Base-by-base conservation (phyloP, 1,140 invertebrate genomes). In the Camponotus pennsylvanicus region DNA sequence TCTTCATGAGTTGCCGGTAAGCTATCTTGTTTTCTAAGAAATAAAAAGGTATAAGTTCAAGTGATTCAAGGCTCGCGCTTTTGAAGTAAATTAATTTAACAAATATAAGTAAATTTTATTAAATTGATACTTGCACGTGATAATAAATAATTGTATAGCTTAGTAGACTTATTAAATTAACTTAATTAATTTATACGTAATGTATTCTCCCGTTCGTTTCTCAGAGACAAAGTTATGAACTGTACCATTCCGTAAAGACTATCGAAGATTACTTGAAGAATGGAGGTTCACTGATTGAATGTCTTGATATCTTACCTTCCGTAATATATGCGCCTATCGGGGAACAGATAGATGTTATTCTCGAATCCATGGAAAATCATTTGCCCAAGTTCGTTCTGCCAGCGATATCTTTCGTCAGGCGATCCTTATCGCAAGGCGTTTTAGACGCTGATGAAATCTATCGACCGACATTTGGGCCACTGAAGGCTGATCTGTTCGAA, bases 251-350 rank as follows among this genome's bases (percentile, higher is more conserved):
- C 2, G 13, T 85, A 66, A 85, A 84, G 34, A 57, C 42, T 8
- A 21, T 87, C 6, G 49, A 66, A 21, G 52, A 87, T 32, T 87
- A 86, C 27, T 61, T 88, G 15, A 86, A 37, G 61, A 86, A 86
- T 13, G 73, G 83, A 11, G 66, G 84, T 49, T 86, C 73, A 4
- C 21, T 88, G 49, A 42, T 86, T 3, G 73, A 88, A 1, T 86
- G 66, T 45, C 76, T 88, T 9, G 71, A 66, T 21, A 34, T 85
- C 9, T 64, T 85, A 77, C 45, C 71, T 37, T 75, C 69, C 3
- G 1, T 85, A 40, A 52, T 13, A 3, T 66, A 85, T 18, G 57
- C 45, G 3, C 34, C 82, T 32, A 77, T 85, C 6, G 34, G n/a
- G 0, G 40, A 85, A 32, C 82, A 85, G 21, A 55, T 85, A n/a